These are phyloP conservation scores for Drosophila robusta DNA, from an alignment of 2,888 invertebrate genomes.

Conservation along the genomic window DNA sequence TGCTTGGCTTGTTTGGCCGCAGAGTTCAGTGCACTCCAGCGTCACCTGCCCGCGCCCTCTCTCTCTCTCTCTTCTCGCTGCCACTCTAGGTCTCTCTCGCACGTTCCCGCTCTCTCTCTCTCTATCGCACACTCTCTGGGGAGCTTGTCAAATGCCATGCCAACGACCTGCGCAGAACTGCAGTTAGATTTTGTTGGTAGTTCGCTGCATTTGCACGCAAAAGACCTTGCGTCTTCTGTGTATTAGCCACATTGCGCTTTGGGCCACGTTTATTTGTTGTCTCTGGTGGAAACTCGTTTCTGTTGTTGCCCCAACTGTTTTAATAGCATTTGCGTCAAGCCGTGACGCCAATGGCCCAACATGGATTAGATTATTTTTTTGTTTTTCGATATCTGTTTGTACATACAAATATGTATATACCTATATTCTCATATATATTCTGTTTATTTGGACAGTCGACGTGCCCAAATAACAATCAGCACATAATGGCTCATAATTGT, in stretches of 20 bases:
- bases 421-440: slow-evolving; percentile 11
- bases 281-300: slow-evolving; percentile 44
- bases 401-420: not conserved
- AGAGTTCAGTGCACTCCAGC: slow-evolving; percentile 58
- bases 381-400: not conserved
- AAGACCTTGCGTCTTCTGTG: slow-evolving; percentile 74
- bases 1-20: slow-evolving; percentile 36
- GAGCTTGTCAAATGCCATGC: slow-evolving; percentile 40
- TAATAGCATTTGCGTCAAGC: slow-evolving; percentile 72
- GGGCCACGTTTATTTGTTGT: slow-evolving; percentile 48
- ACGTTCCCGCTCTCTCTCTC: not conserved
- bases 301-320: slow-evolving; percentile 65
- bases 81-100: slow-evolving; percentile 12
- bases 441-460: slow-evolving; percentile 40
- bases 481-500: slow-evolving; percentile 51
- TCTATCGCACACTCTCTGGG: not conserved
- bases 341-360: slow-evolving; percentile 62
- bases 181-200: slow-evolving; percentile 67
- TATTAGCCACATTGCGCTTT: slow-evolving; percentile 53
- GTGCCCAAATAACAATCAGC: slow-evolving; percentile 51
- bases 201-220: slow-evolving; percentile 73
- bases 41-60: slow-evolving; percentile 40
- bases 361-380: slow-evolving; percentile 60
- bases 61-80: slow-evolving; percentile 20
- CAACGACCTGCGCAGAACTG: slow-evolving; percentile 81